Evolutionary conservation across 2,797 vertebrate genomes (phyloP).

Genomic region (Myripristis murdjan): DNA sequence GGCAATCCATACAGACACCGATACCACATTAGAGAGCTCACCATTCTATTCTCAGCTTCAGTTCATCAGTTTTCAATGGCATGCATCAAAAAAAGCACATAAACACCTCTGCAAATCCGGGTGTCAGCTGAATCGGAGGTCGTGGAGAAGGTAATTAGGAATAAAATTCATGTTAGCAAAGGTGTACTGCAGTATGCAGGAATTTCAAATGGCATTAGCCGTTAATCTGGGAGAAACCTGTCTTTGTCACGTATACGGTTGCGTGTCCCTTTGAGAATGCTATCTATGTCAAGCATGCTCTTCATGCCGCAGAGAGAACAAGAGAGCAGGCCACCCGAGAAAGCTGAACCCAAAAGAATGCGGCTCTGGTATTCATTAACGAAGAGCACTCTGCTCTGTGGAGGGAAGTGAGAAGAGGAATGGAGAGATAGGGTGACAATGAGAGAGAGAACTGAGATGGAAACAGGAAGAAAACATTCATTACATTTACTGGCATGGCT

Average conservation of each 20-base stretch:
- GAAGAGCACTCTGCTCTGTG: slow-evolving; percentile 69
- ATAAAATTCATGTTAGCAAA: slow-evolving; percentile 51
- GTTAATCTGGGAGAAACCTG: slow-evolving; percentile 77
- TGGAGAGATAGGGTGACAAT: neutral
- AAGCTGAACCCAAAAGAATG: slow-evolving; percentile 82
- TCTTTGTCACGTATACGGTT: slow-evolving; percentile 76
- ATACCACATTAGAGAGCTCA: slow-evolving; percentile 39
- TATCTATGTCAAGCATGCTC: slow-evolving; percentile 76
- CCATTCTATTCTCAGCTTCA: slow-evolving; percentile 44
- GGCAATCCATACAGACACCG: slow-evolving; percentile 41
- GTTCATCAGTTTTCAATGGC: slow-evolving; percentile 16
- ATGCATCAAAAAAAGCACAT: slow-evolving; percentile 35
- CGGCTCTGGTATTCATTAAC: slow-evolving; percentile 78
- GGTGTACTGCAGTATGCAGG: slow-evolving; percentile 38
- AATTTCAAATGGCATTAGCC: slow-evolving; percentile 65
- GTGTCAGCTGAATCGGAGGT: slow-evolving; percentile 26
- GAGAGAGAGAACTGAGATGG: slow-evolving; percentile 10
- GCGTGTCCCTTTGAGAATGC: slow-evolving; percentile 77
- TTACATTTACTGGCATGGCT: slow-evolving; percentile 1
- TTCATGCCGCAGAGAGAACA: slow-evolving; percentile 74
- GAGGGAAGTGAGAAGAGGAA: slow-evolving; percentile 54
- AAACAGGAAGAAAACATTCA: slow-evolving; percentile 8
- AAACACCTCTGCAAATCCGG: slow-evolving; percentile 35
- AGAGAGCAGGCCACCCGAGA: slow-evolving; percentile 79
- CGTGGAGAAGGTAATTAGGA: slow-evolving; percentile 44